Evolutionary conservation across 2,797 vertebrate species (phyloP), one percentile per base, ranked within the genome.

Genomic region (Notamacropus eugenii): DNA sequence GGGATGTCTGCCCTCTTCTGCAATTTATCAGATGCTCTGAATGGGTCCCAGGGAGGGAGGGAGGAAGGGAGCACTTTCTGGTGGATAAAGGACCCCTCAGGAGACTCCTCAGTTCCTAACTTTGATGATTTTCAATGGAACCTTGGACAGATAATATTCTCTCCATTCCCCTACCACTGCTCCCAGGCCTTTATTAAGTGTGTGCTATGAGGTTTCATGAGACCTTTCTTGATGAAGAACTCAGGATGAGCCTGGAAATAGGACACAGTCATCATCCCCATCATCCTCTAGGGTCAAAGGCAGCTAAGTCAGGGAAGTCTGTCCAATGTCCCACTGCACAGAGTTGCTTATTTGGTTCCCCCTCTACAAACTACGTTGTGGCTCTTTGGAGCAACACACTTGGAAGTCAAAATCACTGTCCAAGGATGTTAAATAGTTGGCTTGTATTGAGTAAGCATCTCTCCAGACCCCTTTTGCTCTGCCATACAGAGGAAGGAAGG

Each of bases 391-490:
- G 13, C 13, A 31, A 67, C 34, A n/a, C 31, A n/a, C 58, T 59
- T 59, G 62, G 91, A 50, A 5, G 59, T 93, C 92, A 90, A 54
- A 90, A 31, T 34, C 54, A 54, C n/a, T 3, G 1, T 55, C 28
- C 19, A 16, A 52, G 46, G 62, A 93, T 52, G 5, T 31, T 52
- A 50, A 74, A 1, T 6, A 40, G 5, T 29, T 87, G 40, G 40
- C 52, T 55, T 10, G 90, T 91, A 54, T 91, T 31, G 55, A 91
- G 54, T 54, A 91, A 90, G 54, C n/a, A 67, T 55, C 3, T 50
- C 56, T n/a, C 87, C 31, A 12, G 55, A 92, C 87, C 82, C 94
- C 94, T 93, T 94, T 90, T 92, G 94, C 92, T 95, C 91, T 93
- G 9, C 50, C 2, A 0, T 34, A 28, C n/a, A 56, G 90, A 91